Percentiles rank a stretch among this genome's conserved stretches.
Evolutionary conservation across 2,113 vertebrate species (phyloP).

Genomic region (Limanda limanda): DNA sequence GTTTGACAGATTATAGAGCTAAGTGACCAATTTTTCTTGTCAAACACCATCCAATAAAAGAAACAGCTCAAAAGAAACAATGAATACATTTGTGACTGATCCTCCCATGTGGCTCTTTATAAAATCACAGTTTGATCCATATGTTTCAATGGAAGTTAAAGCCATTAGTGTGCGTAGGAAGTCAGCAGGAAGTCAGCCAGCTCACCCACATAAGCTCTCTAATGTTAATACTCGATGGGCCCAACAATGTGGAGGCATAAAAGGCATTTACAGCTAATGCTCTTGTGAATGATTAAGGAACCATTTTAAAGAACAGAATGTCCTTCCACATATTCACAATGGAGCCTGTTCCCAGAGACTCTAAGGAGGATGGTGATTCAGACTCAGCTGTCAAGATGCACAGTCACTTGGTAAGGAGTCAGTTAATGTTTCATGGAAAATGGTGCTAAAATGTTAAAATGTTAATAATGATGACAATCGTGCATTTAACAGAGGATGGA

Average conservation of each 20-base stretch:
- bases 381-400: neutral
- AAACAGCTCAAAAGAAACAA: neutral
- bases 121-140: neutral
- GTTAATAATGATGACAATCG: neutral
- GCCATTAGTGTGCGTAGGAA: neutral
- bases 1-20: neutral
- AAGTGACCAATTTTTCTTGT: neutral
- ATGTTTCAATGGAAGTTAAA: neutral
- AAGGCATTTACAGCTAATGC: neutral
- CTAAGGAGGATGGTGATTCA: neutral
- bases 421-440: neutral
- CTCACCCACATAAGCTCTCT: neutral
- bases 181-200: slow-evolving; percentile 1
- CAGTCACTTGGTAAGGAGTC: neutral
- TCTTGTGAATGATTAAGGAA: neutral
- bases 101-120: neutral
- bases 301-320: neutral
- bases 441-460: neutral
- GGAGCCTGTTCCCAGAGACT: too few relatives aligned
- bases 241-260: neutral
- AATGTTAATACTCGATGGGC: neutral
- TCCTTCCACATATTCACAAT: neutral
- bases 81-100: neutral
- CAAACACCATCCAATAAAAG: neutral
- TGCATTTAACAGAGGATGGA: neutral